A percentile compares a stretch with the other conserved stretches of the same genome.
Conservation (phyloP, 1,140 invertebrate genomes). For the Glomeris maerens region DNA sequence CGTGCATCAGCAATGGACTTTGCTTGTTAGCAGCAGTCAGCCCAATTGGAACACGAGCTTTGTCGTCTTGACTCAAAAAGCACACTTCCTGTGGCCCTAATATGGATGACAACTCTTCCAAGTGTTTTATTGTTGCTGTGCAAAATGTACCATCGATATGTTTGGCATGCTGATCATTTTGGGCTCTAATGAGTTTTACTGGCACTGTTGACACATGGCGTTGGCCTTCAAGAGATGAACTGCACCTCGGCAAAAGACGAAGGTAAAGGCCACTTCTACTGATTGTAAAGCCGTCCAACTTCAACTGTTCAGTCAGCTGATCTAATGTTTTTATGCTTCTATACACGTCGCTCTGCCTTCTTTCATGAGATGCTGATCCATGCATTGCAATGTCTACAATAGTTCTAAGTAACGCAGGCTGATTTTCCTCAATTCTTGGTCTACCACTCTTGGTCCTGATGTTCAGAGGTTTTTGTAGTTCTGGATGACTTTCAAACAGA, state of each 20-base stretch:
- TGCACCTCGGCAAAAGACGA: constrained; percentile 20
- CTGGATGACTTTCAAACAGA: neutral
- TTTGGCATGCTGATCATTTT: constrained; percentile 17
- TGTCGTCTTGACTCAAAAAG: constrained; percentile 29
- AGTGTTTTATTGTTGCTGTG: constrained; percentile 18
- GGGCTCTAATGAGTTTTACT: constrained; percentile 20
- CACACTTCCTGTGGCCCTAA: constrained; percentile 22
- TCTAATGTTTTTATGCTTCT: constrained; percentile 16
- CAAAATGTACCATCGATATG: constrained; percentile 22
- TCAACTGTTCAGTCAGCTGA: constrained; percentile 13
- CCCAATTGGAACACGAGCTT: constrained; percentile 31
- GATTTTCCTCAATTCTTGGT: constrained; percentile 19
- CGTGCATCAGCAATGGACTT: constrained; percentile 28
- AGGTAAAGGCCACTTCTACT: constrained; percentile 15
- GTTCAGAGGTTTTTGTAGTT: neutral
- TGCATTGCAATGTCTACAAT: constrained; percentile 18
- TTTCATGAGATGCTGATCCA: constrained; percentile 14
- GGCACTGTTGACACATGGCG: constrained; percentile 24
- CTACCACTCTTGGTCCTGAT: constrained; percentile 6
- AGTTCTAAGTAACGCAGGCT: constrained; percentile 20
- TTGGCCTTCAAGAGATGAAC: constrained; percentile 20
- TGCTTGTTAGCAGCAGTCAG: constrained; percentile 31
- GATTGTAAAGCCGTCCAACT: constrained; percentile 13
- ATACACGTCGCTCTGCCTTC: constrained; percentile 14
- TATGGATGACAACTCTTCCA: constrained; percentile 17